phyloP scores from a whole-genome alignment of 2,797 vertebrate genomes.

The Microchirus variegatus region DNA sequence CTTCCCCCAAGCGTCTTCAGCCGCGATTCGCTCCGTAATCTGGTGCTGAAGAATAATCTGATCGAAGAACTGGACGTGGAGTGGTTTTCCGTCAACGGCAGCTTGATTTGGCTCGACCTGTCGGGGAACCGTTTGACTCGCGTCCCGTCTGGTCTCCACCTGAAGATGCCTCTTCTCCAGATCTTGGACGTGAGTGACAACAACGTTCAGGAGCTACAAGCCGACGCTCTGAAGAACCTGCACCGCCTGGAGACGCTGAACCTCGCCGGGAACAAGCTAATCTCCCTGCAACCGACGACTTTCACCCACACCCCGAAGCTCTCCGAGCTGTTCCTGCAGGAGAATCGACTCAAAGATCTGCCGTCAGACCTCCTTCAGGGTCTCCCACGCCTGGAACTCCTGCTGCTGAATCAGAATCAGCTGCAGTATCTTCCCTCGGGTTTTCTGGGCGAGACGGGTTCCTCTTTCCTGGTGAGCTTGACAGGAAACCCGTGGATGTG shows the following conservation, averaged over 20 bases:
- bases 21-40: constrained; percentile 46
- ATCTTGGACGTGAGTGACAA: constrained; percentile 71
- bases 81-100: constrained; percentile 69
- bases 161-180: constrained; percentile 59
- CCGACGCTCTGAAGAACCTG: constrained; percentile 46
- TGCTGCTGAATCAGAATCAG: constrained; percentile 72
- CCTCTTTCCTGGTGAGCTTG: constrained; percentile 34
- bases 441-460: constrained; percentile 47
- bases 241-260: constrained; percentile 63
- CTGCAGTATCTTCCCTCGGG: constrained; percentile 55
- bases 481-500: constrained; percentile 74
- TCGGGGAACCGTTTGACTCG: constrained; percentile 61
- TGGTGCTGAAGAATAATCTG: constrained; percentile 70
- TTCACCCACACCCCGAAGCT: constrained; percentile 64
- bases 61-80: constrained; percentile 46
- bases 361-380: constrained; percentile 58
- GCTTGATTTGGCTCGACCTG: constrained; percentile 69
- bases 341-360: constrained; percentile 67
- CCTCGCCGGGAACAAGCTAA: constrained; percentile 71
- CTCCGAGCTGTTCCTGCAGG: constrained; percentile 64
- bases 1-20: constrained; percentile 64
- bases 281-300: constrained; percentile 38
- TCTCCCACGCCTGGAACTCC: constrained; percentile 55
- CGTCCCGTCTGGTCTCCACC: constrained; percentile 53
- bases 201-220: constrained; percentile 55